Conservation (phyloP, 2,888 invertebrate species). For the Stenodema calcarata region DNA sequence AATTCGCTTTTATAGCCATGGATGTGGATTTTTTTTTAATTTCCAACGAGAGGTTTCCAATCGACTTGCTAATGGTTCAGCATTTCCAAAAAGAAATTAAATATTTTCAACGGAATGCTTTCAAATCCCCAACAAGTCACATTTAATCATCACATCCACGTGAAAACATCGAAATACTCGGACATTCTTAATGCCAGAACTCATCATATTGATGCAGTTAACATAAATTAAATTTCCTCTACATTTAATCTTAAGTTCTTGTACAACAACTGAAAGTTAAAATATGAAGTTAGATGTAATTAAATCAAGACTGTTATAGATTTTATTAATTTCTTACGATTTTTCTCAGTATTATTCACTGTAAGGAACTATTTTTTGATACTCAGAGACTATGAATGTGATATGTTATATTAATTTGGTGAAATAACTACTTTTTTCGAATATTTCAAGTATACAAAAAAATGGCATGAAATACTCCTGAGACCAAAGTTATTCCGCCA, state of each 20-base stretch:
- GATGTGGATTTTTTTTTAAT: too few relatives aligned
- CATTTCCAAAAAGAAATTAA: too few relatives aligned
- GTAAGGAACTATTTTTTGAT: neutral
- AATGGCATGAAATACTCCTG: too few relatives aligned
- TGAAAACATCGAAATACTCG: too few relatives aligned
- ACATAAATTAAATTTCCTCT: neutral
- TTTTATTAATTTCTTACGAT: neutral
- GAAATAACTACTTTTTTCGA: neutral
- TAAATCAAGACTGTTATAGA: neutral
- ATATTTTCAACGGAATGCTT: too few relatives aligned
- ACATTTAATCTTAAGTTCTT: neutral
- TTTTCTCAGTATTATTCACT: neutral
- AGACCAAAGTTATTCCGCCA: too few relatives aligned
- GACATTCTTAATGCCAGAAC: neutral
- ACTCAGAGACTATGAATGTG: neutral
- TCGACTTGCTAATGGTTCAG: too few relatives aligned
- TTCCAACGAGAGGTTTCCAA: too few relatives aligned
- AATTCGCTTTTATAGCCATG: too few relatives aligned
- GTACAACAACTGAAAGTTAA: neutral
- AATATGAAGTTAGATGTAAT: neutral
- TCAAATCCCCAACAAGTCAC: too few relatives aligned
- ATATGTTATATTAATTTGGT: neutral
- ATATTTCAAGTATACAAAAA: too few relatives aligned
- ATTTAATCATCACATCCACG: too few relatives aligned
- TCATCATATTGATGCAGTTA: neutral